These are phyloP conservation scores for Numida meleagris DNA, from an alignment of 2,113 vertebrate genomes.

Conservation along the genomic window DNA sequence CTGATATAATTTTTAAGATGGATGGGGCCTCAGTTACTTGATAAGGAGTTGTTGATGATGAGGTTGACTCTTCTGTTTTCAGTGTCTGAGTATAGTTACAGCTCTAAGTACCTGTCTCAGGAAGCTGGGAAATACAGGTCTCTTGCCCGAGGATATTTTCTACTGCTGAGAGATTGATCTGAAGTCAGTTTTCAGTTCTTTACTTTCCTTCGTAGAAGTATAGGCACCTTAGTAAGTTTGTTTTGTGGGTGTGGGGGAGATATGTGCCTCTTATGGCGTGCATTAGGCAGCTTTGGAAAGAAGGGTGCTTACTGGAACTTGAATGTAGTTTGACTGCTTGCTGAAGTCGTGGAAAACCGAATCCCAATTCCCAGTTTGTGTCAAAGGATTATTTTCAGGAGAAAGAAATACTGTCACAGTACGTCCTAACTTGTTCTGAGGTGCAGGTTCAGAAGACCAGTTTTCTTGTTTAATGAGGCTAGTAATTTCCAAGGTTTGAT, in stretches of 20 bases:
- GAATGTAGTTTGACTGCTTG: background rate
- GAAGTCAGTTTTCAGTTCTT: background rate
- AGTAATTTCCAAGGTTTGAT: background rate
- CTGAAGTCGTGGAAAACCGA: background rate
- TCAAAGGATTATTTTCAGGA: background rate
- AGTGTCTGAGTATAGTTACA: background rate
- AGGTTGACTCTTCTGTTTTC: background rate
- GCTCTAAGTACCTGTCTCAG: background rate
- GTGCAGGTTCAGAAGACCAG: background rate
- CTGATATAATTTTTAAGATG: background rate
- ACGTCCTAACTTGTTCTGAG: background rate
- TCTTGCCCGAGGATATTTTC: background rate
- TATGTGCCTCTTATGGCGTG: background rate
- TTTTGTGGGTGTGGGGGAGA: background rate
- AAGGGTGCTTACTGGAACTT: background rate
- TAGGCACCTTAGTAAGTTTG: background rate
- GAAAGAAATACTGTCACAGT: background rate
- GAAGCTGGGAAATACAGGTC: background rate
- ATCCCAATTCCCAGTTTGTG: background rate
- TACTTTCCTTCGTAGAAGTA: background rate
- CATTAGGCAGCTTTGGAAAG: background rate
- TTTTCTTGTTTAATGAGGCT: background rate
- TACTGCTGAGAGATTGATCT: background rate
- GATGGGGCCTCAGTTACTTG: background rate
- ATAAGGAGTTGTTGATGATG: background rate